These are phyloP conservation scores for Actinemys pallida DNA, from an alignment of 2,113 vertebrate genomes.

Conservation along the genomic window DNA sequence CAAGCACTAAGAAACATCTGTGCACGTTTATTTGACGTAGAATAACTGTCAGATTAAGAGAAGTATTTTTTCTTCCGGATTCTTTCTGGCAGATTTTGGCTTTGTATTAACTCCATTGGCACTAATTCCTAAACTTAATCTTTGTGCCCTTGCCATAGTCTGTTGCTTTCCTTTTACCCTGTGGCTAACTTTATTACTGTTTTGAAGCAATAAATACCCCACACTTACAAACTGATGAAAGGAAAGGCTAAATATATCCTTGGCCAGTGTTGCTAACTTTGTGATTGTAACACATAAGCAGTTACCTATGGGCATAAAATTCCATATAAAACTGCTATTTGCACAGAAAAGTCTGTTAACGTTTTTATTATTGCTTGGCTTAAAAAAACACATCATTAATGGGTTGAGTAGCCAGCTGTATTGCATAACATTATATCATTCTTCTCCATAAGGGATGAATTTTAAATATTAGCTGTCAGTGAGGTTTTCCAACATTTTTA, in stretches of 20 bases:
- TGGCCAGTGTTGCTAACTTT: not conserved
- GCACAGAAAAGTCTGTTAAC: not conserved
- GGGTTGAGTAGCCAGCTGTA: not conserved
- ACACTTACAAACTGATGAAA: conserved; percentile 42
- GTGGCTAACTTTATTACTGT: conserved; percentile 30
- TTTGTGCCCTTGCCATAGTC: not conserved
- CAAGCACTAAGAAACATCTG: conserved; percentile 20
- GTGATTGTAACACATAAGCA: not conserved
- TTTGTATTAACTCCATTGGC: not conserved
- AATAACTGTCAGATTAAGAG: not conserved
- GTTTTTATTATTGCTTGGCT: not conserved
- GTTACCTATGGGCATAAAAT: conserved; percentile 10
- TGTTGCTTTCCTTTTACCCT: conserved; percentile 46
- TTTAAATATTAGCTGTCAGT: not conserved
- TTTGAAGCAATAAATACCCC: conserved; percentile 34
- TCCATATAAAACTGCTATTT: not conserved
- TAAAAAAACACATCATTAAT: not conserved
- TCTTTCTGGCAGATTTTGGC: conserved; percentile 39
- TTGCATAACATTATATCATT: not conserved
- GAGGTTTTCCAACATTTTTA: conserved; percentile 39
- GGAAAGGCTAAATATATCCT: conserved; percentile 28
- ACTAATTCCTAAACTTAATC: conserved; percentile 35
- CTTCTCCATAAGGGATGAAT: conserved; percentile 29
- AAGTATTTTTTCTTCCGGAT: not conserved
- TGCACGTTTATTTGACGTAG: conserved; percentile 19